phyloP scores from a whole-genome alignment of 2,113 vertebrate genomes.

The Dendrocopos noguchii region DNA sequence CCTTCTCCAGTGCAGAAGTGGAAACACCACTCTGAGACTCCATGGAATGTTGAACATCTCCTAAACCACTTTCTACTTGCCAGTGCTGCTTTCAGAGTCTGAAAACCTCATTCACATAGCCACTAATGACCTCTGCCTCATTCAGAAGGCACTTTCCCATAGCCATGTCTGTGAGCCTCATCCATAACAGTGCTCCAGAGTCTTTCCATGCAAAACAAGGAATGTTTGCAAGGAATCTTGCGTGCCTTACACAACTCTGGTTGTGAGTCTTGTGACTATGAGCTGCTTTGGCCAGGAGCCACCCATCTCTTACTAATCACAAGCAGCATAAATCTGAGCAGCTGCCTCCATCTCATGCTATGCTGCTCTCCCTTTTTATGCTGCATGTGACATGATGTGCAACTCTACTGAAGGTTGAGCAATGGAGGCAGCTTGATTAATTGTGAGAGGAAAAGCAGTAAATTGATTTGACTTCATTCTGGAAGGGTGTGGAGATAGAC shows the following conservation, averaged over 20 bases:
- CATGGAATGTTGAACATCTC: not conserved
- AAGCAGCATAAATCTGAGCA: conserved; percentile 46
- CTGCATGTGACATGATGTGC: not conserved
- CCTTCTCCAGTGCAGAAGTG: not conserved
- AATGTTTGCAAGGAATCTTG: conserved; percentile 19
- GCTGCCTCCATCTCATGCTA: not conserved
- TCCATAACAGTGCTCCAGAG: not conserved
- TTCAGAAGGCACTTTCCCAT: not conserved
- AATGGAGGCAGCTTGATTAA: not conserved
- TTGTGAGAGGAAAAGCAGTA: conserved; percentile 30
- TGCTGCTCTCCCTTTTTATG: conserved; percentile 1
- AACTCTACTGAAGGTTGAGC: conserved; percentile 24
- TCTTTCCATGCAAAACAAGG: conserved; percentile 33
- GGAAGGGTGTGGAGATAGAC: not conserved
- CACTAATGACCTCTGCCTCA: not conserved
- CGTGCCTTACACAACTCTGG: conserved; percentile 41
- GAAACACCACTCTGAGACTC: not conserved
- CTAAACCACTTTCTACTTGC: not conserved
- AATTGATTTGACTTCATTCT: conserved; percentile 46
- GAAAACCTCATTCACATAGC: not conserved
- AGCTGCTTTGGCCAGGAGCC: conserved; percentile 63
- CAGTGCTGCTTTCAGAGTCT: not conserved
- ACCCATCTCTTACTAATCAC: conserved; percentile 47
- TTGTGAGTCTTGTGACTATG: conserved; percentile 71
- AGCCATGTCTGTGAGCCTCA: not conserved